phyloP scores from a whole-genome alignment of 2,888 invertebrate species.

The Steinernema carpocapsae region DNA sequence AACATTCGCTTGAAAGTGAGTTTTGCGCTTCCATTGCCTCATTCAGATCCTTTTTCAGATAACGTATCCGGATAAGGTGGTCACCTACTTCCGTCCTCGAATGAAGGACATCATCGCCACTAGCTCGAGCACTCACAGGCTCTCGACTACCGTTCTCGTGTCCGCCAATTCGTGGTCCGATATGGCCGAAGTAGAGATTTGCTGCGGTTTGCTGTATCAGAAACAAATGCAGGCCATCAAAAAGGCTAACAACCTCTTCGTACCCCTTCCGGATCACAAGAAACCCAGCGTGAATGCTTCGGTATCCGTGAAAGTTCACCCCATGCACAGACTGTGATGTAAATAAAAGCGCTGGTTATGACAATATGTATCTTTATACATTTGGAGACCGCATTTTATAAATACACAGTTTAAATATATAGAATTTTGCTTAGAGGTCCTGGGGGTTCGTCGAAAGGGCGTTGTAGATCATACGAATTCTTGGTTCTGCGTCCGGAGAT shows the following conservation, averaged over 20 bases:
- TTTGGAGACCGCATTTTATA: too few relatives aligned
- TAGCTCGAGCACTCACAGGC: background rate
- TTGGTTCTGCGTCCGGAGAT: background rate
- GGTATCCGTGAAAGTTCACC: conserved; percentile 6
- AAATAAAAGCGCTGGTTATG: too few relatives aligned
- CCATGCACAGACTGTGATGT: background rate
- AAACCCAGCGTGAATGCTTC: background rate
- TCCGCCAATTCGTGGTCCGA: conserved; percentile 45
- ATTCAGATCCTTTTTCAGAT: conserved; percentile 42
- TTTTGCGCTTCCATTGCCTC: background rate
- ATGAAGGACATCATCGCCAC: conserved; percentile 40
- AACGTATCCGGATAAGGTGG: conserved; percentile 48
- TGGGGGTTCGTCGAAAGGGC: too few relatives aligned
- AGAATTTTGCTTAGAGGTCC: too few relatives aligned
- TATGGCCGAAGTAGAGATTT: conserved; percentile 38
- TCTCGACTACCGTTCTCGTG: conserved; percentile 42
- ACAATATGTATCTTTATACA: too few relatives aligned
- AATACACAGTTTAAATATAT: too few relatives aligned
- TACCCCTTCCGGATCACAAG: conserved; percentile 6
- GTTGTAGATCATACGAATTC: background rate
- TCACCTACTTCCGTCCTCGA: conserved; percentile 44
- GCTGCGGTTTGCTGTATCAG: conserved; percentile 41
- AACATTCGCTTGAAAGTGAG: conserved; percentile 51
- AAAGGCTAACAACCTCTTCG: conserved; percentile 6
- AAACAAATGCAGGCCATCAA: conserved; percentile 16